phyloP scores from a whole-genome alignment of 2,888 invertebrate species.

The Stegophylla sp. region DNA sequence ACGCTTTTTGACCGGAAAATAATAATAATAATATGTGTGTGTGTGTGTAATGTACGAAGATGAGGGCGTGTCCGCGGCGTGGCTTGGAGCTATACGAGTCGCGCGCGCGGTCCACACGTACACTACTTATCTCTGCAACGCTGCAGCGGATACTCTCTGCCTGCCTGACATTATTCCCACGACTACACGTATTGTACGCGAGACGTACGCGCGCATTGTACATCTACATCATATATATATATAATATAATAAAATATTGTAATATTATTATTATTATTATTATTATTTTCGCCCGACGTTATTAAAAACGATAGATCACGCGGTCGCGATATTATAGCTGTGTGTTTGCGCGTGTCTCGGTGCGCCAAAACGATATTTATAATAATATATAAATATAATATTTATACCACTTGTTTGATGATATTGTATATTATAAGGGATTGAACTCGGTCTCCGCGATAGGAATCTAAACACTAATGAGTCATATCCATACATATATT shows the following conservation, averaged over 20 bases:
- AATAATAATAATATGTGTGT: constrained; percentile 32
- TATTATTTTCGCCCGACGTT: constrained; percentile 48
- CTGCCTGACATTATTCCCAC: constrained; percentile 59
- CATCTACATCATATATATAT: background rate
- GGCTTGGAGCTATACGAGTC: constrained; percentile 36
- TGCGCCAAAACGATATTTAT: constrained; percentile 33
- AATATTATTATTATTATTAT: constrained; percentile 20
- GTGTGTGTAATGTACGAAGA: constrained; percentile 10
- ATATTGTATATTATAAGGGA: background rate
- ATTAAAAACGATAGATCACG: constrained; percentile 58
- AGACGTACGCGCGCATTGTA: background rate
- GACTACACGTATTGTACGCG: too few relatives aligned
- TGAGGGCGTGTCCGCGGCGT: constrained; percentile 43
- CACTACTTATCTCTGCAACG: too few relatives aligned
- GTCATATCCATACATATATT: background rate
- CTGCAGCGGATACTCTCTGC: constrained; percentile 11
- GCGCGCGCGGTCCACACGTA: background rate
- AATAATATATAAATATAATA: too few relatives aligned
- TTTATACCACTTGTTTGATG: too few relatives aligned
- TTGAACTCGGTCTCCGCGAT: constrained; percentile 1
- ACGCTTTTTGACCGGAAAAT: constrained; percentile 36
- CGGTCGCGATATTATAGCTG: constrained; percentile 55
- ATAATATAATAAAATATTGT: constrained; percentile 10
- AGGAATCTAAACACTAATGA: constrained; percentile 39
- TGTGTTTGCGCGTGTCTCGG: background rate